phyloP scores from a whole-genome alignment of 2,888 invertebrate genomes.

The Ypsolopha sequella region DNA sequence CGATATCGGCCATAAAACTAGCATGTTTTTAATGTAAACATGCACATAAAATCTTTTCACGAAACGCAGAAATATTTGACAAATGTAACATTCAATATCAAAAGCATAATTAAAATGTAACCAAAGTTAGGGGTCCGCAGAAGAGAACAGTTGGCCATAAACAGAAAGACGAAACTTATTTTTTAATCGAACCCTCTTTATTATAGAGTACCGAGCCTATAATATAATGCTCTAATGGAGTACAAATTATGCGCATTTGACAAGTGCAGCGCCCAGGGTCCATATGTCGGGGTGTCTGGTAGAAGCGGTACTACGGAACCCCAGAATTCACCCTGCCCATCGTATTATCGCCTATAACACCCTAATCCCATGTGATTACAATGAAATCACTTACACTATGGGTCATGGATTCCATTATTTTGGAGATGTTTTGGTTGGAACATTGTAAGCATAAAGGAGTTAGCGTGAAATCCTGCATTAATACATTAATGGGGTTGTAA shows the following conservation, averaged over 20 bases:
- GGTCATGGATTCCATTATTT: constrained; percentile 49
- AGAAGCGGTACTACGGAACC: constrained; percentile 27
- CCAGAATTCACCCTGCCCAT: constrained; percentile 23
- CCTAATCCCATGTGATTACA: constrained; percentile 59
- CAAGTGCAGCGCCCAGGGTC: constrained; percentile 43
- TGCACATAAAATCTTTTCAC: no score
- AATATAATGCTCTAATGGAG: constrained; percentile 56
- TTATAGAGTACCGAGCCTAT: constrained; percentile 35
- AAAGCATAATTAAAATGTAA: constrained; percentile 58
- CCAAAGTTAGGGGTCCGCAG: constrained; percentile 20
- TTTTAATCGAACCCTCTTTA: constrained; percentile 57
- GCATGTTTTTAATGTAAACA: no score
- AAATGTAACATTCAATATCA: constrained; percentile 40
- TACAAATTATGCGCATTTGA: constrained; percentile 60
- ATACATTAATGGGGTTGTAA: no score
- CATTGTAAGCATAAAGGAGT: no score
- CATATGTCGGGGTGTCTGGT: constrained; percentile 64
- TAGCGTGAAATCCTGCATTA: no score
- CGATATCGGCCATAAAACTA: no score
- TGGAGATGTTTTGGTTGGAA: constrained; percentile 1
- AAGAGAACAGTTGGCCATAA: constrained; percentile 49
- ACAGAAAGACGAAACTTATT: constrained; percentile 57
- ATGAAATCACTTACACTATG: constrained; percentile 27
- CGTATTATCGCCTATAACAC: constrained; percentile 54
- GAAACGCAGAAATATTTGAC: not conserved